Conservation (phyloP, 1,140 invertebrate species). For the Myzus persicae region DNA sequence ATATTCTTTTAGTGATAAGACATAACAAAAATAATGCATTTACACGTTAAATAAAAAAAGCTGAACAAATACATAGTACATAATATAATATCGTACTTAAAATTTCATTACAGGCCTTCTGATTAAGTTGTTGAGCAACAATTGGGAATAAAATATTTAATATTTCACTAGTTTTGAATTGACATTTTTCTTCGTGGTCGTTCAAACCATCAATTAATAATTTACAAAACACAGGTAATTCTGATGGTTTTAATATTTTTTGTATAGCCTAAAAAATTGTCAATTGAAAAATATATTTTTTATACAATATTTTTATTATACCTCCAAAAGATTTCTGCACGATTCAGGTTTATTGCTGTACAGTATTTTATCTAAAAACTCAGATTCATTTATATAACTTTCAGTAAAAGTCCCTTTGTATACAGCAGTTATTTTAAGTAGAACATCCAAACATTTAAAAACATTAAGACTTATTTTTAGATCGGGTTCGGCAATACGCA, state of each 20-base stretch:
- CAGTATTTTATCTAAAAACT: slow-evolving; percentile 44
- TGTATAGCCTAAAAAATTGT: slow-evolving; percentile 8
- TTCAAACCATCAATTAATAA: slow-evolving; percentile 42
- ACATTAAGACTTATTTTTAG: slow-evolving; percentile 34
- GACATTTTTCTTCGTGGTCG: slow-evolving; percentile 38
- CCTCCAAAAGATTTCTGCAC: slow-evolving; percentile 27
- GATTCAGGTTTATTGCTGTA: neutral
- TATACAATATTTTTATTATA: neutral
- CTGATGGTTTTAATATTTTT: slow-evolving; percentile 48
- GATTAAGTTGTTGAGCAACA: slow-evolving; percentile 35
- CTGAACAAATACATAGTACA: neutral
- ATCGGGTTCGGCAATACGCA: slow-evolving; percentile 38
- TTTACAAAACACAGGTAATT: slow-evolving; percentile 34
- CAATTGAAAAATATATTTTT: neutral
- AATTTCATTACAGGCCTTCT: slow-evolving; percentile 50
- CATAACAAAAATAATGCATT: neutral
- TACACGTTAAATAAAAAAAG: neutral
- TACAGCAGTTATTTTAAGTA: slow-evolving; percentile 43
- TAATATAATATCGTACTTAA: slow-evolving; percentile 36
- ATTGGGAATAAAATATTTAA: slow-evolving; percentile 48
- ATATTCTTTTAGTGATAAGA: neutral
- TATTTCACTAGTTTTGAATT: slow-evolving; percentile 50
- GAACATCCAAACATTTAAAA: slow-evolving; percentile 34
- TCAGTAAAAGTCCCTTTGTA: slow-evolving; percentile 51
- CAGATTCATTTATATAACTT: slow-evolving; percentile 38